Evolutionary conservation across 2,113 vertebrate genomes (phyloP), one percentile per base, ranked within the genome.

Genomic region (Collichthys lucidus): DNA sequence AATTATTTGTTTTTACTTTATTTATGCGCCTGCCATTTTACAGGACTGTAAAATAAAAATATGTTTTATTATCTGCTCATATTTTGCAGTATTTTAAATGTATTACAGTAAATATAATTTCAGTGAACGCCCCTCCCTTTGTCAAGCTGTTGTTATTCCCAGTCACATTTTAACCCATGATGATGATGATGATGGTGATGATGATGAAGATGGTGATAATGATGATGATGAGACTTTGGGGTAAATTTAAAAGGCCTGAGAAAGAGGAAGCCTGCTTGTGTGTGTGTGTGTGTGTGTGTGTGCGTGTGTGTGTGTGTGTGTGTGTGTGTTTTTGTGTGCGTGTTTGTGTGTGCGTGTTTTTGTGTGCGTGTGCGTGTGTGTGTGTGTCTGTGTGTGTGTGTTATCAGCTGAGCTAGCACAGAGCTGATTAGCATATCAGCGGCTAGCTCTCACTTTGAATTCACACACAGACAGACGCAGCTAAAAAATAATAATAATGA

Each of bases 191-290:
- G 26, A 26, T 26, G 26, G 3, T 26, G 26, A 26, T 26, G 26
- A 26, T 26, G 26, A 26, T 26, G 26, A 26, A 2, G 26, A 26
- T 26, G 26, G 3, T 26, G 26, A 26, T 26, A 3, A 26, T 26
- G 29, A 29, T 4, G 29, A 74, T 29, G 84, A 72, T 74, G 88
- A 80, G 64, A 29, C 66, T 50, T 60, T 5, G 63, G 82, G 62
- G 76, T 6, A 52, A 49, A 52, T 89, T 89, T 89, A 90, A 86
- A 40, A 87, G 73, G 75, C 47, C 49, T 0, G 55, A 31, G 63
- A 47, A 85, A 86, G 82, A 86, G 86, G 89, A 90, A 91, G 83
- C 40, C 40, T 44, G 75, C 66, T 20, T 83, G 79, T 40, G 26
- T 8, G 7, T 40, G 7, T 40, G 2, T 26, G 26, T 26, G 26